Percentiles rank a stretch among this genome's conserved stretches.
Conservation (phyloP, 2,888 invertebrate genomes). For the Agriopis marginaria region DNA sequence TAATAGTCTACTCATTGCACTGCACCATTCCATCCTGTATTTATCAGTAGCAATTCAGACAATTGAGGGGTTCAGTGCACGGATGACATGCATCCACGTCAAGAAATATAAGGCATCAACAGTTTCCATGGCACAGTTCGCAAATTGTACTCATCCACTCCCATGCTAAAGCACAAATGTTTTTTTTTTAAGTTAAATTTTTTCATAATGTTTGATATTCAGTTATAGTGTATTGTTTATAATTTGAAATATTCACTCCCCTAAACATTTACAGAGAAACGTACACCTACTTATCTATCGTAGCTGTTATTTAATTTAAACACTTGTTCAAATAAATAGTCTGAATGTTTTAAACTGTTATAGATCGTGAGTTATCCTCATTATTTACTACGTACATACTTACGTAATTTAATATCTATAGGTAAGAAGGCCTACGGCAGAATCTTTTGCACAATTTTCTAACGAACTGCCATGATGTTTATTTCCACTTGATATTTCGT, state of each 20-base stretch:
- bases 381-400: background rate
- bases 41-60: conserved; percentile 54
- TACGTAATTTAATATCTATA: background rate
- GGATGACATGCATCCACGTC: conserved; percentile 55
- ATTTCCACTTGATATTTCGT: background rate
- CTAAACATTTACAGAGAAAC: background rate
- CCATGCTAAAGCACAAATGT: no score
- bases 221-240: no score
- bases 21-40: conserved; percentile 37
- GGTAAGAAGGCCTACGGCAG: background rate
- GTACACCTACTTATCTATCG: background rate
- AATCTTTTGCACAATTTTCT: background rate
- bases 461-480: background rate
- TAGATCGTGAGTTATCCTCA: conserved; percentile 8
- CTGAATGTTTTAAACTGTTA: conserved; percentile 22
- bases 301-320: conserved; percentile 7
- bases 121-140: conserved; percentile 13
- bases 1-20: conserved; percentile 22
- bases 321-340: conserved; percentile 25
- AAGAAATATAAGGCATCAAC: conserved; percentile 30
- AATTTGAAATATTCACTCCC: background rate
- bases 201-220: no score
- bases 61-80: conserved; percentile 62
- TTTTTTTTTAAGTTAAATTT: background rate
- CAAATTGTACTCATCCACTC: background rate